Evolutionary conservation across 2,888 invertebrate genomes (phyloP), one percentile per base, ranked within the genome.

Genomic region (Chorisops tibialis): DNA sequence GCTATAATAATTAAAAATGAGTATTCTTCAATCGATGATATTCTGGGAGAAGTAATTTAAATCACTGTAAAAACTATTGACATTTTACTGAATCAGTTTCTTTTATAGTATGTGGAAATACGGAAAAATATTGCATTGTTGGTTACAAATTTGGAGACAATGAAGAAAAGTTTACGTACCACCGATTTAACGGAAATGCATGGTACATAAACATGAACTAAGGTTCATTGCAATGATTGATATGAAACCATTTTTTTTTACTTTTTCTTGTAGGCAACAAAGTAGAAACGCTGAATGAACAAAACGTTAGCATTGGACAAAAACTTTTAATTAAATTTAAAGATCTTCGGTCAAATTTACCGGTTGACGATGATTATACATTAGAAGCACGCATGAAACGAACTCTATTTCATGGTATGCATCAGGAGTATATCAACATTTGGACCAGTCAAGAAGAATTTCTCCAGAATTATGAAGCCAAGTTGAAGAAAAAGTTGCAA

Each of bases 371-470:
- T 35, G 77, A 78, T 59, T 76, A 73, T 62, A 70, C 70, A 22
- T 66, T 77, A 18, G 75, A 76, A 68, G 74, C 78, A n/a, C 70
- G 78, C 61, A 77, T 78, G 72, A 76, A 75, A 61, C 71, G 77
- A 16, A 75, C 76, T 0, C 66, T 77, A 2, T 78, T 77, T 64
- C 76, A 78, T 64, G 77, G 77, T 7, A 70, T 77, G 2, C 73
- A 77, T 60, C 76, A 77, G 67, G 75, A 74, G 18, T 78, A 75
- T 37, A 71, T 77, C 14, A 74, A 74, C 69, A 72, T 76, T 6
- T 79, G 77, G 77, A 72, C 72, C 22, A 73, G 71, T 62, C 77
- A 79, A 67, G 77, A 78, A 58, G 52, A 68, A 12, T 77, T 78
- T 61, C 69, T 79, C 37, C 72, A 74, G 35, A 70, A 72, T 50